Percentiles rank a stretch among this genome's conserved stretches.
Evolutionary conservation across 1,140 invertebrate species (phyloP).

Genomic region (Wiebesia pumilae): DNA sequence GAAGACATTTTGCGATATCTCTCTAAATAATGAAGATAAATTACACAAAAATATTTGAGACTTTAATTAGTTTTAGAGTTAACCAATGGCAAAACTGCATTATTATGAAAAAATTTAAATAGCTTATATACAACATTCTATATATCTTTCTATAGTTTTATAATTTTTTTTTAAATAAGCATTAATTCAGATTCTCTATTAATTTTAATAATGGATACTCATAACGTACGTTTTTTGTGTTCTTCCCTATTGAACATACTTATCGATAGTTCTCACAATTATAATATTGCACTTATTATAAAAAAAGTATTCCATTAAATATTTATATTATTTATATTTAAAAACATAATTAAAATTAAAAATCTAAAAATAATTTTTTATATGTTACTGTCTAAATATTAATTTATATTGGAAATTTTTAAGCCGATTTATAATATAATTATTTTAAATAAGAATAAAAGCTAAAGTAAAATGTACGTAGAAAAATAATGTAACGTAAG

Average conservation of each 20-base stretch:
- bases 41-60: not conserved
- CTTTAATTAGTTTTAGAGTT: not conserved
- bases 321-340: not conserved
- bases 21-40: not conserved
- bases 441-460: too few species aligned
- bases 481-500: too few species aligned
- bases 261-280: not conserved
- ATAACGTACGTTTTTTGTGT: not conserved
- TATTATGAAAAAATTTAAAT: too few species aligned
- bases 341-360: not conserved
- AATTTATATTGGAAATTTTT: too few species aligned
- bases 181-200: not conserved
- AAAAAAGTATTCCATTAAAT: not conserved
- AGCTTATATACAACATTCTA: too few species aligned
- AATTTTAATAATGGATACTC: not conserved
- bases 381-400: too few species aligned
- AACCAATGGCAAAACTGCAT: too few species aligned
- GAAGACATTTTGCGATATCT: not conserved
- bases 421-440: too few species aligned
- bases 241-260: not conserved
- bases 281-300: not conserved
- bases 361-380: not conserved
- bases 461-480: too few species aligned
- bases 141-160: too few species aligned
- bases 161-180: not conserved